A percentile compares a stretch with the other conserved stretches of the same genome.
These are phyloP conservation scores for Drosophila micromelanica DNA, from an alignment of 1,140 invertebrate genomes.

Conservation along the genomic window DNA sequence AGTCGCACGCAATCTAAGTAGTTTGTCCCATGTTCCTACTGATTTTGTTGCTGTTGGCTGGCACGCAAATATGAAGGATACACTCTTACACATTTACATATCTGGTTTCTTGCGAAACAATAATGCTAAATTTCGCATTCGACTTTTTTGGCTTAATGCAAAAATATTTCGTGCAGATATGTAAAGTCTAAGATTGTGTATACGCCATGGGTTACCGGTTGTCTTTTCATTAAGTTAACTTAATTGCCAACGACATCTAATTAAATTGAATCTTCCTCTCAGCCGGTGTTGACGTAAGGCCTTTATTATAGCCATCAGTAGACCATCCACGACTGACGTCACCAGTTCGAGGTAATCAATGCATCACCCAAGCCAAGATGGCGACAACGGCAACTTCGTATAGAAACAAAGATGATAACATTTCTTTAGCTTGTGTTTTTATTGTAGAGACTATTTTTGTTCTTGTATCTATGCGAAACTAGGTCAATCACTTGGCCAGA, in stretches of 20 bases:
- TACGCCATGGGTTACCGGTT: constrained; percentile 60
- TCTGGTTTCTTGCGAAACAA: constrained; percentile 49
- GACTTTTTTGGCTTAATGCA: constrained; percentile 15
- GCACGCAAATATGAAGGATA: constrained; percentile 42
- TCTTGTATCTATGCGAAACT: constrained; percentile 45
- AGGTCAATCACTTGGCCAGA: constrained; percentile 60
- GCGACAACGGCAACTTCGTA: constrained; percentile 9
- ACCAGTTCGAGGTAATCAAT: constrained; percentile 33
- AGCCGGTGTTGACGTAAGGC: constrained; percentile 42
- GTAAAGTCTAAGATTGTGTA: constrained; percentile 39
- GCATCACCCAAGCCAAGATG: constrained; percentile 17
- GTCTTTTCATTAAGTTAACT: constrained; percentile 56
- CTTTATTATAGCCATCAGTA: constrained; percentile 10
- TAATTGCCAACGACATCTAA: constrained; percentile 16
- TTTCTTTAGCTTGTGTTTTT: constrained; percentile 1
- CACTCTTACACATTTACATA: neutral
- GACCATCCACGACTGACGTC: constrained; percentile 16
- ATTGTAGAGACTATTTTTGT: constrained; percentile 13
- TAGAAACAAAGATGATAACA: constrained; percentile 26
- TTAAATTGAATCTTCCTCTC: constrained; percentile 18
- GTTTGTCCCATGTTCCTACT: constrained; percentile 18
- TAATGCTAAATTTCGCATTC: constrained; percentile 19
- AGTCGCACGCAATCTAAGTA: constrained; percentile 62
- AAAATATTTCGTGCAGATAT: constrained; percentile 2
- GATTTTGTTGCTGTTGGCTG: constrained; percentile 18